A percentile compares a stretch with the other conserved stretches of the same genome.
phyloP scores from a whole-genome alignment of 2,113 vertebrate genomes.

The Psammodynastes pulverulentus region DNA sequence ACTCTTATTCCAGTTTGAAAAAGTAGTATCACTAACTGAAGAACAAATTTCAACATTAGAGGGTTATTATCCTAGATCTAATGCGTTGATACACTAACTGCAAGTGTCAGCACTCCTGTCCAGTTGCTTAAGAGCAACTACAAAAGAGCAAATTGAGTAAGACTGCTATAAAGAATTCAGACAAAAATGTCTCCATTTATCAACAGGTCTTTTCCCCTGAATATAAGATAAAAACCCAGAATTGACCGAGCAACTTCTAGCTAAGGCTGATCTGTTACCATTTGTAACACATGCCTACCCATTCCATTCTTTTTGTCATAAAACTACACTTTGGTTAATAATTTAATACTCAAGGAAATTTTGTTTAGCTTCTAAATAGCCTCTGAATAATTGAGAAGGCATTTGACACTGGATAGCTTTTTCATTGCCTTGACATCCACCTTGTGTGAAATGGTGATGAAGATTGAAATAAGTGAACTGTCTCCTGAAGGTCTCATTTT shows the following conservation, averaged over 20 bases:
- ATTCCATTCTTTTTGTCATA: slow-evolving; percentile 23
- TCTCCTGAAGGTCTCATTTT: slow-evolving; percentile 57
- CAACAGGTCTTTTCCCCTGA: slow-evolving; percentile 1
- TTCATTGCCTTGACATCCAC: slow-evolving; percentile 31
- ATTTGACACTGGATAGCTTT: slow-evolving; percentile 62
- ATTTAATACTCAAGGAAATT: slow-evolving; percentile 64
- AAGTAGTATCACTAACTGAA: too few species aligned
- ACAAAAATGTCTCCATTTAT: slow-evolving; percentile 29
- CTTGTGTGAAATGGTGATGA: slow-evolving; percentile 52
- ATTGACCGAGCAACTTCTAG: background rate
- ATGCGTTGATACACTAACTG: background rate
- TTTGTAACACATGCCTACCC: slow-evolving; percentile 11
- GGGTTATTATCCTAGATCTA: background rate
- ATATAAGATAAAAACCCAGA: slow-evolving; percentile 4
- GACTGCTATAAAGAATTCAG: background rate
- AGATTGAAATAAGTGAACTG: slow-evolving; percentile 60
- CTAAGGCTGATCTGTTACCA: background rate
- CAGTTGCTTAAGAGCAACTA: background rate
- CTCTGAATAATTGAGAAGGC: slow-evolving; percentile 71
- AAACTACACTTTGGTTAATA: slow-evolving; percentile 62
- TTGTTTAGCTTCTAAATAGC: slow-evolving; percentile 55
- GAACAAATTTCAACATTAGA: too few species aligned
- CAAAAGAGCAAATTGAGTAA: background rate
- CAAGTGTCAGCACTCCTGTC: background rate
- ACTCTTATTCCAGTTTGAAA: too few species aligned